phyloP scores from a whole-genome alignment of 92 coral and sea anemone species.

The Desmophyllum pertusum region DNA sequence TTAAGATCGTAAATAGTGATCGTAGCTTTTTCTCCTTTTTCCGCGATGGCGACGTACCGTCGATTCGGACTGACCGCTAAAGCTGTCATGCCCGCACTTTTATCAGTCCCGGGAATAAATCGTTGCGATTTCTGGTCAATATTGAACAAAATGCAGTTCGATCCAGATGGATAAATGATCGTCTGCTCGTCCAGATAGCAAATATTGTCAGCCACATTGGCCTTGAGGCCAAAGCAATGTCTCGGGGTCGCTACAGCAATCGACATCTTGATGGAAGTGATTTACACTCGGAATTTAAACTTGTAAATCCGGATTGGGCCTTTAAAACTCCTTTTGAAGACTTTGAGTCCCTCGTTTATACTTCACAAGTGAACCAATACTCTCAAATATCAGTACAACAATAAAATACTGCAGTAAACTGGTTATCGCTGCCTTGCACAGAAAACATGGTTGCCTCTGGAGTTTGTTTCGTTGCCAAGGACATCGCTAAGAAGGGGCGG shows the following conservation, averaged over 20 bases:
- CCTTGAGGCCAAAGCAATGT: constrained; percentile 95
- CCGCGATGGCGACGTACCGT: constrained; percentile 96
- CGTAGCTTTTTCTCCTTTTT: constrained; percentile 93
- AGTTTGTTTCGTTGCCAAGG: constrained; percentile 76
- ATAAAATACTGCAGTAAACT: not conserved
- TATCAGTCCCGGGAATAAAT: constrained; percentile 98
- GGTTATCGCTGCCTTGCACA: not conserved
- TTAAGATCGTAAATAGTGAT: constrained; percentile 96
- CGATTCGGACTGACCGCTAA: constrained; percentile 98
- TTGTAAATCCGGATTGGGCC: not conserved
- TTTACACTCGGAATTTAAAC: not conserved
- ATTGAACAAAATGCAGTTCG: constrained; percentile 94
- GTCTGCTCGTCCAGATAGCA: constrained; percentile 99
- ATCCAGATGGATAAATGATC: constrained; percentile 97
- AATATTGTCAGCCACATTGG: constrained; percentile 94
- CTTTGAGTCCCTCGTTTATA: not conserved
- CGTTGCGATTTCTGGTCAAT: constrained; percentile 99
- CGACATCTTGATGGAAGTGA: constrained; percentile 73
- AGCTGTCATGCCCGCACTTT: constrained; percentile 96
- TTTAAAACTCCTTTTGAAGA: not conserved
- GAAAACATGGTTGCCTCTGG: constrained; percentile 21
- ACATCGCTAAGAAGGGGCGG: constrained; percentile 23
- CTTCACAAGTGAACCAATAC: not conserved
- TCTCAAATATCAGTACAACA: not conserved
- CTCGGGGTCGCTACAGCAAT: constrained; percentile 94